Conservation (phyloP, 64 coral and sea anemone genomes). For the Montipora foliosa region DNA sequence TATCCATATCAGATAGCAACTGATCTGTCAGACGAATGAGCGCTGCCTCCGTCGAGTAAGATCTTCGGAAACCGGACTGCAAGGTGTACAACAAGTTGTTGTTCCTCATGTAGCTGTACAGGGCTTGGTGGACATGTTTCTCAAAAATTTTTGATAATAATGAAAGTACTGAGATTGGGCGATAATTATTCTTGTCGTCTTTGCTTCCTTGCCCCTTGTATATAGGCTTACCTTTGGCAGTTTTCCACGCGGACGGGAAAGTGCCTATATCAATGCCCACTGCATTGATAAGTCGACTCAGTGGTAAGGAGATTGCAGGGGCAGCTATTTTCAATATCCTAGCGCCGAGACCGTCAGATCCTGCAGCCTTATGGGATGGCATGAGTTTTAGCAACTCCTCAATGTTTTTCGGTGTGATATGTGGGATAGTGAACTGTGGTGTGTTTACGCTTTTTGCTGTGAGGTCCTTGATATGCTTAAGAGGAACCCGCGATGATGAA, state of each 20-base stretch:
- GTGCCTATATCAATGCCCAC: not conserved
- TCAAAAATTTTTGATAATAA: too few species aligned
- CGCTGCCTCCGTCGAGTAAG: slow-evolving; percentile 56
- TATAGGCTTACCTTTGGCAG: slow-evolving; percentile 30
- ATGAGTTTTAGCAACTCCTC: not conserved
- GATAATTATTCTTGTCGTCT: too few species aligned
- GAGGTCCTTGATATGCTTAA: too few species aligned
- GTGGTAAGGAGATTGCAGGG: slow-evolving; percentile 18
- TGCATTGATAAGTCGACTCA: too few species aligned
- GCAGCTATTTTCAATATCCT: slow-evolving; percentile 17
- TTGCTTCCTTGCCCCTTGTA: slow-evolving; percentile 4
- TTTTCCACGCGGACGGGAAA: slow-evolving; percentile 21
- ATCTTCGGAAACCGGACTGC: slow-evolving; percentile 52
- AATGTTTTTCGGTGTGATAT: too few species aligned
- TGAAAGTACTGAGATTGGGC: not conserved
- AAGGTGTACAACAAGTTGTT: slow-evolving; percentile 39
- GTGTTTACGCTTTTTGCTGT: too few species aligned
- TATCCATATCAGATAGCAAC: slow-evolving; percentile 27
- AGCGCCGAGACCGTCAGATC: not conserved
- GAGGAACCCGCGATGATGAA: too few species aligned
- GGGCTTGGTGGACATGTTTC: slow-evolving; percentile 22
- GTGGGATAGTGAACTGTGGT: too few species aligned
- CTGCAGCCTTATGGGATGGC: not conserved
- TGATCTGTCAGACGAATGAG: slow-evolving; percentile 37
- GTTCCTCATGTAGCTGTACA: slow-evolving; percentile 17